A percentile compares a stretch with the other conserved stretches of the same genome.
These are phyloP conservation scores for Geopemphigus sp. DNA, from an alignment of 1,140 invertebrate species.

Conservation along the genomic window DNA sequence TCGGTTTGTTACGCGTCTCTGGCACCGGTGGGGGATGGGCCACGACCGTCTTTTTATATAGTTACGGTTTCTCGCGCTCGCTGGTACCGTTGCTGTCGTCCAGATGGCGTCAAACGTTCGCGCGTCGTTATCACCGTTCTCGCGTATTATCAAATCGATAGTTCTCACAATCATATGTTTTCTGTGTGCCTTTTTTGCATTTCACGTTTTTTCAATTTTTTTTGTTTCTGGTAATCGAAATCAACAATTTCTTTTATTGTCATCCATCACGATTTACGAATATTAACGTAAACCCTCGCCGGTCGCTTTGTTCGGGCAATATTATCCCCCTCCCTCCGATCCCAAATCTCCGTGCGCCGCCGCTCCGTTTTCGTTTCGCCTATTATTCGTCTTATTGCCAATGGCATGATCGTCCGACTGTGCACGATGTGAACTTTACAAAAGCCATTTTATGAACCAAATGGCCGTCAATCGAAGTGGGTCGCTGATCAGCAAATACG, in stretches of 20 bases:
- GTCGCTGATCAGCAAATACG: not conserved
- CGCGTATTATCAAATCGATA: slow-evolving; percentile 11
- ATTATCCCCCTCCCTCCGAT: too few species aligned
- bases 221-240: not conserved
- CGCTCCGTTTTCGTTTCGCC: not conserved
- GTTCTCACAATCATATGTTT: slow-evolving; percentile 30
- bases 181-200: not conserved
- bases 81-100: too few species aligned
- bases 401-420: not conserved
- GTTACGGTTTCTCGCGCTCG: too few species aligned
- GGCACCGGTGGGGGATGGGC: too few species aligned
- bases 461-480: not conserved
- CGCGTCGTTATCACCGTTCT: not conserved
- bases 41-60: too few species aligned
- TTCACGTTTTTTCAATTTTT: slow-evolving; percentile 23
- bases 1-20: too few species aligned
- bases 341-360: not conserved
- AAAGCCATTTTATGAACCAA: slow-evolving; percentile 2
- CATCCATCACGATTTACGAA: too few species aligned
- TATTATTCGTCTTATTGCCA: not conserved
- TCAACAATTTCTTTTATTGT: not conserved
- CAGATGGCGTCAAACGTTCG: not conserved
- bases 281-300: too few species aligned
- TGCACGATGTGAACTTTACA: not conserved
- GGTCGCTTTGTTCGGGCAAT: too few species aligned